These are phyloP conservation scores for Netelia virgata DNA, from an alignment of 2,888 invertebrate genomes.

Conservation along the genomic window DNA sequence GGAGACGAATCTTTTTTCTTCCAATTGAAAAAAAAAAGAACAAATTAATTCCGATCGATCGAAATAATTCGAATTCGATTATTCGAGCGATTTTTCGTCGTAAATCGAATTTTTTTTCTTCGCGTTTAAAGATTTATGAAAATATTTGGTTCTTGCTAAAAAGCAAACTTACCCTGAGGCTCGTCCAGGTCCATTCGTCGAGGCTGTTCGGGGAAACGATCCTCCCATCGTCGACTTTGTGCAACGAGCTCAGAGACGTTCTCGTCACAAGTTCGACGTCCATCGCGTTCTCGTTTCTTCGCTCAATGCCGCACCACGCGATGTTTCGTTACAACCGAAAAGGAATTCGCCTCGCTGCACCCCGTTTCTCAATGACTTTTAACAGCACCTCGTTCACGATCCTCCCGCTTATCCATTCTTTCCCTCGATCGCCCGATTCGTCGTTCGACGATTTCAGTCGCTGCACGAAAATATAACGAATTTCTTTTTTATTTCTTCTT, in stretches of 20 bases:
- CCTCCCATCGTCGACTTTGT: constrained; percentile 86
- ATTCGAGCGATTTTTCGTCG: neutral
- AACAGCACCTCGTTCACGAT: constrained; percentile 20
- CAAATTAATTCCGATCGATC: neutral
- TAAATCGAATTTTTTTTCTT: neutral
- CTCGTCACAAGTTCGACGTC: constrained; percentile 83
- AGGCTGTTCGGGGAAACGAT: constrained; percentile 86
- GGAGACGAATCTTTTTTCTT: neutral
- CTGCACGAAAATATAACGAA: constrained; percentile 34
- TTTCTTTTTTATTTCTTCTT: neutral
- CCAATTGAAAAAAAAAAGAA: neutral
- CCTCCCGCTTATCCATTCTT: constrained; percentile 55
- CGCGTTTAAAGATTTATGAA: no score
- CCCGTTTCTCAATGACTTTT: constrained; percentile 37
- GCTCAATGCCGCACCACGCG: neutral
- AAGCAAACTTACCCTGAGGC: constrained; percentile 86
- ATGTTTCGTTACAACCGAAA: constrained; percentile 11
- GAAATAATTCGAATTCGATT: neutral
- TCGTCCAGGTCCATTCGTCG: constrained; percentile 89
- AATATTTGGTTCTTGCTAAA: no score
- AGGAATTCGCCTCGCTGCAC: neutral
- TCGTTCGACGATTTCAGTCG: neutral
- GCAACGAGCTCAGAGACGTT: constrained; percentile 86
- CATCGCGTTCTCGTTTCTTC: constrained; percentile 71
- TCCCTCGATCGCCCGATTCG: neutral